These are phyloP conservation scores for Isurus oxyrinchus DNA, from an alignment of 2,113 vertebrate species.

Conservation along the genomic window DNA sequence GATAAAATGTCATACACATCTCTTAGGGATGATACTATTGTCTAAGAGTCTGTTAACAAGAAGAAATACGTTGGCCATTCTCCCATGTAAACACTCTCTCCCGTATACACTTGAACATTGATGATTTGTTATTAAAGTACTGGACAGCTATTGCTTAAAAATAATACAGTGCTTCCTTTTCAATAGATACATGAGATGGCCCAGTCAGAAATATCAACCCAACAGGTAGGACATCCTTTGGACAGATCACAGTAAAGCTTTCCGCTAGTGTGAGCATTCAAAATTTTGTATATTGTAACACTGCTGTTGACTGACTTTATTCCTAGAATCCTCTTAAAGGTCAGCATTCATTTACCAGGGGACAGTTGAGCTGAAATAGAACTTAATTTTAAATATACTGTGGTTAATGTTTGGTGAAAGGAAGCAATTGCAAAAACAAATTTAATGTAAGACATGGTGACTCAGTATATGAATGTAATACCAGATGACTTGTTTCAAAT, in stretches of 20 bases:
- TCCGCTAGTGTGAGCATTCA: not conserved
- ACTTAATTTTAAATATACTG: not conserved
- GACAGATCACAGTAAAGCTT: not conserved
- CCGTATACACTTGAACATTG: not conserved
- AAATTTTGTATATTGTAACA: not conserved
- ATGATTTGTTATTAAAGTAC: not conserved
- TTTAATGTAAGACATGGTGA: not conserved
- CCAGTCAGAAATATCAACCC: slow-evolving; percentile 31
- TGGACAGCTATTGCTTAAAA: not conserved
- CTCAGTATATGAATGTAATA: not conserved
- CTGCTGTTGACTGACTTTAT: not conserved
- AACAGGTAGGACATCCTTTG: slow-evolving; percentile 22
- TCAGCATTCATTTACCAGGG: not conserved
- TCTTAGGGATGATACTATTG: not conserved
- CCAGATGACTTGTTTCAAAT: not conserved
- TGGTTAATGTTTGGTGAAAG: too few relatives aligned
- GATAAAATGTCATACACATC: not conserved
- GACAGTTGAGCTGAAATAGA: not conserved
- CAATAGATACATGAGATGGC: slow-evolving; percentile 34
- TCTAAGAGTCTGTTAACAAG: not conserved
- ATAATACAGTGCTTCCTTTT: slow-evolving; percentile 33
- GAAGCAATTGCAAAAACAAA: not conserved
- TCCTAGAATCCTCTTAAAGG: not conserved
- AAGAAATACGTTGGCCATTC: not conserved
- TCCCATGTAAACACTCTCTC: not conserved